These are phyloP conservation scores for Calonectris borealis DNA, from an alignment of 2,113 vertebrate species.

Conservation along the genomic window DNA sequence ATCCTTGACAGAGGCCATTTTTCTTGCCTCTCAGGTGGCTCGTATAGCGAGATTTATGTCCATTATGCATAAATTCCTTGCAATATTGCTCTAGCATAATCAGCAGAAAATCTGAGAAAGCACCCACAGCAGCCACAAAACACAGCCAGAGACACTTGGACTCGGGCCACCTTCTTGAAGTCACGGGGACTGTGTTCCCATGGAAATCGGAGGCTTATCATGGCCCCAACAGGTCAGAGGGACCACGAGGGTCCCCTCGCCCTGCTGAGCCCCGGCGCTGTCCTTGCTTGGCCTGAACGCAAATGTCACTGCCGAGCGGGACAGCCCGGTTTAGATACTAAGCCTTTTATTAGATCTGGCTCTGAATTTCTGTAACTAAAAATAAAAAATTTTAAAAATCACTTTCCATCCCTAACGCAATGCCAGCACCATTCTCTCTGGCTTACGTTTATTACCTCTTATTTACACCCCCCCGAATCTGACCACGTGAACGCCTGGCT, in stretches of 20 bases:
- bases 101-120: conserved; percentile 62
- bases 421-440: background rate
- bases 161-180: background rate
- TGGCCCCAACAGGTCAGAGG: background rate
- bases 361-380: background rate
- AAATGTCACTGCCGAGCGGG: accelerated
- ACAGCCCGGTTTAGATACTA: background rate
- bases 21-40: conserved; percentile 71
- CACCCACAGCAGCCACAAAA: conserved; percentile 53
- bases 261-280: background rate
- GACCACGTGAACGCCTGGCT: accelerated
- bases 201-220: background rate
- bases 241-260: background rate
- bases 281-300: background rate
- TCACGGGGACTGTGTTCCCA: background rate
- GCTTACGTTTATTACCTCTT: background rate
- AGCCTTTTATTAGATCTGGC: background rate
- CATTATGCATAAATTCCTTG: conserved; percentile 65
- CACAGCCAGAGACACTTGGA: background rate
- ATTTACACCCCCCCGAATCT: background rate
- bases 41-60: conserved; percentile 60
- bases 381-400: background rate
- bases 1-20: conserved; percentile 70
- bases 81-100: conserved; percentile 64
- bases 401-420: background rate